These are phyloP conservation scores for Proterorhinus semilunaris DNA, from an alignment of 2,113 vertebrate genomes.

Conservation along the genomic window DNA sequence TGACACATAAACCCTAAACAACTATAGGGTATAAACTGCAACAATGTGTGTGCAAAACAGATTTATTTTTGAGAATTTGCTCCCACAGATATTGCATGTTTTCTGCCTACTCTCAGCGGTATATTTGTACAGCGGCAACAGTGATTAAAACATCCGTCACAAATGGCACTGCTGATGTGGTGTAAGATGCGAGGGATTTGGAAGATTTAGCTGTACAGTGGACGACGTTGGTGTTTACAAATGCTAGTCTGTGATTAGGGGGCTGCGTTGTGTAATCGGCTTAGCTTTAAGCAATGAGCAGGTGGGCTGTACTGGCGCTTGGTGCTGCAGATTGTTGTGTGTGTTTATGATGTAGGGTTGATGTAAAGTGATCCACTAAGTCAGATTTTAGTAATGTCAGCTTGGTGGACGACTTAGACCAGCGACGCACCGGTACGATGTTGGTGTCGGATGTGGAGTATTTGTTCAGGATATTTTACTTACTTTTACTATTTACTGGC, in stretches of 20 bases:
- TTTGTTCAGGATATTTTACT: too few relatives aligned
- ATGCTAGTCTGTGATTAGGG: conserved; percentile 66
- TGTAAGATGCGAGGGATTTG: conserved; percentile 66
- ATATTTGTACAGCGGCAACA: conserved; percentile 35
- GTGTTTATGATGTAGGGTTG: conserved; percentile 22
- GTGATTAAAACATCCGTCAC: conserved; percentile 68
- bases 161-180: conserved; percentile 51
- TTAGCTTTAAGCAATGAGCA: conserved; percentile 66
- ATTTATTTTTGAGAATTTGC: conserved; percentile 23
- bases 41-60: conserved; percentile 5
- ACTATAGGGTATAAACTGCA: neutral
- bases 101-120: conserved; percentile 24
- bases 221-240: conserved; percentile 64
- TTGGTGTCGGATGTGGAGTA: too few relatives aligned
- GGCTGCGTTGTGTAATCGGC: conserved; percentile 69
- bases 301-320: conserved; percentile 55
- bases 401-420: neutral
- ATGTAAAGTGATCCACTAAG: conserved; percentile 38
- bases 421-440: too few relatives aligned
- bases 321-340: conserved; percentile 8
- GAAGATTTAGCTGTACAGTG: conserved; percentile 65
- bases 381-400: neutral
- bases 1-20: conserved; percentile 25
- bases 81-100: conserved; percentile 27
- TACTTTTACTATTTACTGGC: too few relatives aligned